Conservation (phyloP, 1,140 invertebrate genomes). For the Drosophila malerkotliana region DNA sequence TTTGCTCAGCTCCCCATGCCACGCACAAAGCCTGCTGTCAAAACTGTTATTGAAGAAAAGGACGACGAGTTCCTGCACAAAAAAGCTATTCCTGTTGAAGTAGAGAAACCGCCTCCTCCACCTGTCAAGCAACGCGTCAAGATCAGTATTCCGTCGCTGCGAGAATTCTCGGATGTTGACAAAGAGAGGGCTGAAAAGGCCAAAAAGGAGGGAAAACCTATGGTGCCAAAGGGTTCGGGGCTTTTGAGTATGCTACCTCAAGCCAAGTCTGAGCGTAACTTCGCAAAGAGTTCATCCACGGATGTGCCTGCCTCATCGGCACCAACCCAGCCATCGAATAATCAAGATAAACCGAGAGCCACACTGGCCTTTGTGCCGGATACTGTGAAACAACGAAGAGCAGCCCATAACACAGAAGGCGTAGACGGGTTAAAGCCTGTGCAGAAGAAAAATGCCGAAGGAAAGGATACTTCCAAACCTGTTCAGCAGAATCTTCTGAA, state of each 20-base stretch:
- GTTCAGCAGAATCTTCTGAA: slow-evolving; percentile 8
- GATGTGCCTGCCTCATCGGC: neutral
- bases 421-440: slow-evolving; percentile 55
- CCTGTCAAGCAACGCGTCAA: slow-evolving; percentile 68
- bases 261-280: slow-evolving; percentile 84
- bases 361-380: slow-evolving; percentile 70
- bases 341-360: neutral
- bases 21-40: neutral
- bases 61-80: slow-evolving; percentile 87
- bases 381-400: slow-evolving; percentile 65
- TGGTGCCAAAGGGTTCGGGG: slow-evolving; percentile 76
- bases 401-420: slow-evolving; percentile 73
- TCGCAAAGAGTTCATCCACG: slow-evolving; percentile 45
- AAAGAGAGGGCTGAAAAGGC: slow-evolving; percentile 67
- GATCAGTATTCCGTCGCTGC: slow-evolving; percentile 82
- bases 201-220: slow-evolving; percentile 74
- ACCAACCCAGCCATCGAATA: neutral
- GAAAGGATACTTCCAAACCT: neutral
- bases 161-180: slow-evolving; percentile 85
- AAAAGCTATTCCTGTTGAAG: slow-evolving; percentile 78
- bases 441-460: slow-evolving; percentile 11
- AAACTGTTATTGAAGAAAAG: slow-evolving; percentile 82
- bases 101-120: slow-evolving; percentile 62
- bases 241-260: slow-evolving; percentile 85
- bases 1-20: slow-evolving; percentile 75